Evolutionary conservation across 1,140 invertebrate genomes (phyloP).

Genomic region (Bradysia coprophila): DNA sequence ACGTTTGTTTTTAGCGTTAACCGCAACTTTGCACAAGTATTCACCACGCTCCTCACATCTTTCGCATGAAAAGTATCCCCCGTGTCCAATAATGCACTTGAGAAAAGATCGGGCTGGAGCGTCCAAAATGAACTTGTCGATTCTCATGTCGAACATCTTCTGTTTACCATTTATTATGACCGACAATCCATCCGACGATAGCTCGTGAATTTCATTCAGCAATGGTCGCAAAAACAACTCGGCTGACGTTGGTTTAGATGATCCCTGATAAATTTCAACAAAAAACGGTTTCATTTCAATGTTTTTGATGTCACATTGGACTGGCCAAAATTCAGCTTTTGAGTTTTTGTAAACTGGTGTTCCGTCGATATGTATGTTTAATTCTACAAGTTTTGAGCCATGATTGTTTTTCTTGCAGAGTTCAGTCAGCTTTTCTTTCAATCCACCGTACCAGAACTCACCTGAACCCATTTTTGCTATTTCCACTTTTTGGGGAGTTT

Average conservation of each 20-base stretch:
- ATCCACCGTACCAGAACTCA: conserved; percentile 6
- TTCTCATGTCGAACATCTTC: conserved; percentile 3
- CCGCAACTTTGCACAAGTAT: neutral
- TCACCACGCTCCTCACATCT: neutral
- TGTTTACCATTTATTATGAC: conserved; percentile 4
- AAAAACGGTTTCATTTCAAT: conserved; percentile 4
- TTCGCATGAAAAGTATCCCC: neutral
- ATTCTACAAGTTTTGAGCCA: neutral
- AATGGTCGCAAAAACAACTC: conserved; percentile 7
- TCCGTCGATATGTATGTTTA: conserved; percentile 8
- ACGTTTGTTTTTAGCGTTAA: too few relatives aligned
- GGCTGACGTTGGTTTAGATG: conserved; percentile 5
- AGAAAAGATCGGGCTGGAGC: neutral
- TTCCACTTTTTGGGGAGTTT: conserved; percentile 4
- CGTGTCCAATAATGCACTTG: neutral
- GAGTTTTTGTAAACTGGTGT: conserved; percentile 5
- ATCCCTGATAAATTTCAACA: conserved; percentile 6
- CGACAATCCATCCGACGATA: conserved; percentile 1
- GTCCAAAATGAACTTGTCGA: conserved; percentile 5
- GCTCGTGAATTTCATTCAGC: conserved; percentile 4
- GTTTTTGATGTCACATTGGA: conserved; percentile 5
- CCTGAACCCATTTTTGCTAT: conserved; percentile 3
- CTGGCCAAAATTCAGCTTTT: conserved; percentile 6
- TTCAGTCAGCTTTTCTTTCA: conserved; percentile 2
- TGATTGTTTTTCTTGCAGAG: neutral